These are phyloP conservation scores for Lacerta bilineata DNA, from an alignment of 2,797 vertebrate genomes.

Conservation along the genomic window DNA sequence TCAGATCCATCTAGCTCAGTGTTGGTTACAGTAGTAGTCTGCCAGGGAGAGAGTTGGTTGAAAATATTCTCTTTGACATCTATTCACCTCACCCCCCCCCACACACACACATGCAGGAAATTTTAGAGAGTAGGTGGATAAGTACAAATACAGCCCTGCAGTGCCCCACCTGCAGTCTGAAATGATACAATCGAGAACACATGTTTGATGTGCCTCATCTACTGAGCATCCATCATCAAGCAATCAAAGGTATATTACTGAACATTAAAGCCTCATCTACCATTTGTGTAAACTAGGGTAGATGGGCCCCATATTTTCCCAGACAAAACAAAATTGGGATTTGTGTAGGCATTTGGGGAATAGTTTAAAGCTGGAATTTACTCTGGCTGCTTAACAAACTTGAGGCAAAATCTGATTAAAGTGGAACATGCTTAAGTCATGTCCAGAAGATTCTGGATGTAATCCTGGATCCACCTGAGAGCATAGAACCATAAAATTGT, in stretches of 20 bases:
- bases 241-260: too few relatives aligned
- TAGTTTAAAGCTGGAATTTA: not conserved
- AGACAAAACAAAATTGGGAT: not conserved
- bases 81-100: not conserved
- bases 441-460: too few relatives aligned
- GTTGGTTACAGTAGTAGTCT: too few relatives aligned
- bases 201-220: not conserved
- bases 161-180: not conserved
- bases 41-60: not conserved
- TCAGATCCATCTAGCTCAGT: not conserved
- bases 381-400: not conserved
- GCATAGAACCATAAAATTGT: too few relatives aligned
- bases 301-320: not conserved
- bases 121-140: not conserved
- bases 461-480: too few relatives aligned
- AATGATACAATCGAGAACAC: not conserved
- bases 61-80: not conserved
- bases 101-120: not conserved
- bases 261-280: not conserved
- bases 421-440: not conserved
- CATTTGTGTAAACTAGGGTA: not conserved
- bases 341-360: not conserved
- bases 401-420: not conserved
- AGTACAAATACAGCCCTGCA: not conserved
- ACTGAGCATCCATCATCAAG: too few relatives aligned